Evolutionary conservation across 2,797 vertebrate genomes (phyloP).

Genomic region (Tympanoctomys barrerae): DNA sequence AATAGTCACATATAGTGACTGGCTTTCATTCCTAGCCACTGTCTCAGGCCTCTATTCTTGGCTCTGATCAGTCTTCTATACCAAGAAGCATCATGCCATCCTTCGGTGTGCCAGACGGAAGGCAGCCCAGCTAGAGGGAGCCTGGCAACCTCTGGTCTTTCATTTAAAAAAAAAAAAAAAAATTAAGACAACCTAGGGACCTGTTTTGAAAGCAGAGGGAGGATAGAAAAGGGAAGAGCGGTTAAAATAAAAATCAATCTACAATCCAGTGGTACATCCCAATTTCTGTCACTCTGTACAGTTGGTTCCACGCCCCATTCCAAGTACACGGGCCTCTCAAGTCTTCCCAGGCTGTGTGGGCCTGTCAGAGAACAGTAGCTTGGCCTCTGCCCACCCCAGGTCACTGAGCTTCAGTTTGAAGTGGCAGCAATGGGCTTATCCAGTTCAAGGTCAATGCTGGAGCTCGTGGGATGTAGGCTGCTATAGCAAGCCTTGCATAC

Average conservation of each 20-base stretch:
- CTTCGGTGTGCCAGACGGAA: constrained; percentile 59
- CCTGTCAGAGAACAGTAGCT: constrained; percentile 66
- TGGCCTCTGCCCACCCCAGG: constrained; percentile 70
- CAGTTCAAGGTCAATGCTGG: constrained; percentile 93
- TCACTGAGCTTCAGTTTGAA: constrained; percentile 91
- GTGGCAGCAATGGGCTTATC: constrained; percentile 96
- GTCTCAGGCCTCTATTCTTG: constrained; percentile 50
- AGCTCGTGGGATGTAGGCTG: constrained; percentile 91
- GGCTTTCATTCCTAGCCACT: constrained; percentile 40
- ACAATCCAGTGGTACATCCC: constrained; percentile 80
- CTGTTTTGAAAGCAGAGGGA: constrained; percentile 73
- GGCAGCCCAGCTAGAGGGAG: constrained; percentile 41
- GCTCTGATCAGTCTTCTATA: background rate
- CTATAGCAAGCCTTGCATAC: constrained; percentile 97
- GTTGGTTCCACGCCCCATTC: constrained; percentile 74
- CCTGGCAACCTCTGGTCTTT: constrained; percentile 68
- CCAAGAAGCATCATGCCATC: constrained; percentile 32
- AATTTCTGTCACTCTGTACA: constrained; percentile 75
- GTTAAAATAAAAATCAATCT: constrained; percentile 77
- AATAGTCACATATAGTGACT: constrained; percentile 78
- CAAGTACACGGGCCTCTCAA: constrained; percentile 70
- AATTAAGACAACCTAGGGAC: constrained; percentile 73
- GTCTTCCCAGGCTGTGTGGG: constrained; percentile 72
- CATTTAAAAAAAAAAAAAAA: constrained; percentile 62
- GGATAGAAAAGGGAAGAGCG: constrained; percentile 70